phyloP scores from a whole-genome alignment of 1,140 invertebrate species.

The Ceratosolen solmsi region DNA sequence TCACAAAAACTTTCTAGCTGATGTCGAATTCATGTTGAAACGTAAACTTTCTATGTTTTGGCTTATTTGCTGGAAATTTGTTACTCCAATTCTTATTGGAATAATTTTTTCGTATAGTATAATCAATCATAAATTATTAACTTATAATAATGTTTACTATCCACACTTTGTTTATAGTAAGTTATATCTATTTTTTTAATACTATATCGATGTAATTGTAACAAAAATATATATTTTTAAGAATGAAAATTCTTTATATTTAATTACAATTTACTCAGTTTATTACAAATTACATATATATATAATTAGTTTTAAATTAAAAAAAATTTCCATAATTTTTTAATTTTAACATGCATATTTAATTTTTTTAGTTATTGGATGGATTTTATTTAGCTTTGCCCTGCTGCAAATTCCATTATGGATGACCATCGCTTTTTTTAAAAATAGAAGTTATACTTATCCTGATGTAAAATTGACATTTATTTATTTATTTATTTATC shows the following conservation, averaged over 20 bases:
- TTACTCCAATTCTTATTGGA: slow-evolving; percentile 82
- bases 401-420: slow-evolving; percentile 71
- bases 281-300: neutral
- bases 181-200: neutral
- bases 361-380: slow-evolving; percentile 63
- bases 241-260: neutral
- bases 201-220: too few species aligned
- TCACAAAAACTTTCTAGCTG: slow-evolving; percentile 80
- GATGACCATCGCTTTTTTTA: slow-evolving; percentile 60
- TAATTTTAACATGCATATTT: neutral
- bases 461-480: neutral
- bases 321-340: neutral
- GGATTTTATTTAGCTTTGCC: slow-evolving; percentile 66
- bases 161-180: slow-evolving; percentile 54
- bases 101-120: slow-evolving; percentile 81
- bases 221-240: neutral
- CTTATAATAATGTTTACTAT: slow-evolving; percentile 69
- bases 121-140: slow-evolving; percentile 71
- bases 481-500: too few species aligned
- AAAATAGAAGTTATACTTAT: slow-evolving; percentile 52
- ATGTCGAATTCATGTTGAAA: slow-evolving; percentile 86
- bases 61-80: slow-evolving; percentile 85
- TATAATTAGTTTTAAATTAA: neutral
- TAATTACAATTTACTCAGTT: neutral
- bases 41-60: slow-evolving; percentile 83